Conservation (phyloP, 2,113 vertebrate genomes). For the Aspiorhynchus laticeps region DNA sequence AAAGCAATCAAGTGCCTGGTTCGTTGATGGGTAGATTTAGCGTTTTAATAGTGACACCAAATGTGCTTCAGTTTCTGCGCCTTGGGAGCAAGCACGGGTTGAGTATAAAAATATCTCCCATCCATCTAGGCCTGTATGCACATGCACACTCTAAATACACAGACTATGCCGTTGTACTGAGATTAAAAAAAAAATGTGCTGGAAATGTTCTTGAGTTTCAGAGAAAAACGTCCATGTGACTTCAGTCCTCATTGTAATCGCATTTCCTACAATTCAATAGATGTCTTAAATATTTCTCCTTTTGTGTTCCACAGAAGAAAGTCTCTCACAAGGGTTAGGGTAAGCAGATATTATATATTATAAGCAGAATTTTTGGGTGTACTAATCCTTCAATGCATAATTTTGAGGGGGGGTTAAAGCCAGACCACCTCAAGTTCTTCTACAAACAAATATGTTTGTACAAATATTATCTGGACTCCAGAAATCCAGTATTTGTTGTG, state of each 20-base stretch:
- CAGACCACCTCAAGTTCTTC: neutral
- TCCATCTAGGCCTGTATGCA: neutral
- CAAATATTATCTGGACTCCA: conserved; percentile 4
- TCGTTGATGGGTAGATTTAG: neutral
- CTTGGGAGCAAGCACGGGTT: neutral
- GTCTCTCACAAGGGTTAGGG: too few relatives aligned
- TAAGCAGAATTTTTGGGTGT: too few relatives aligned
- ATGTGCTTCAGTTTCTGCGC: neutral
- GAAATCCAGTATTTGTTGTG: neutral
- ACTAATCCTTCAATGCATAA: too few relatives aligned
- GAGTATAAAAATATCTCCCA: neutral
- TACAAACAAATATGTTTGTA: neutral
- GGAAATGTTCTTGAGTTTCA: neutral
- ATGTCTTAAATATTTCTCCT: neutral
- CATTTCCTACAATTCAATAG: neutral
- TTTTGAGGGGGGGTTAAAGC: neutral
- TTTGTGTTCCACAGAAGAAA: neutral
- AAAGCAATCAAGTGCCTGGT: neutral
- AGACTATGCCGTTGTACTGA: neutral
- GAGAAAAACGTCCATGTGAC: neutral
- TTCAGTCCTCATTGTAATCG: neutral
- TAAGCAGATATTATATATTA: too few relatives aligned
- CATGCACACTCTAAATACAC: neutral
- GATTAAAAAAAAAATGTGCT: neutral
- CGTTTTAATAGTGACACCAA: neutral